phyloP scores from a whole-genome alignment of 2,113 vertebrate species.

The Serilophus lunatus region DNA sequence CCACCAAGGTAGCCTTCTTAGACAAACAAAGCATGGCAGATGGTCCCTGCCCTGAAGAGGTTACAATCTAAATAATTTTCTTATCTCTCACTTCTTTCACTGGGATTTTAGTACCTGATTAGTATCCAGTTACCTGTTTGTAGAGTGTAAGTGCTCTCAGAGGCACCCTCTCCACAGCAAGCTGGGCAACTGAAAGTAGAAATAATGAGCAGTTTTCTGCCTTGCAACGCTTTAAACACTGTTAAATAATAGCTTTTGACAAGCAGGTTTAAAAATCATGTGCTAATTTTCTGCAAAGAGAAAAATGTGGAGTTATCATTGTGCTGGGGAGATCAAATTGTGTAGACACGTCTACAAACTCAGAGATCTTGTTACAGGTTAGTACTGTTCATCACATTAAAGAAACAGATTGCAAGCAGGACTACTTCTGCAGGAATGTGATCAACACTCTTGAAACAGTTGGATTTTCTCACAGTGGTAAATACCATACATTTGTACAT shows the following conservation, averaged over 20 bases:
- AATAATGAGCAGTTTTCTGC: not conserved
- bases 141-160: not conserved
- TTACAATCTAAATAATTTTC: not conserved
- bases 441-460: not conserved
- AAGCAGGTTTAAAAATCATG: not conserved
- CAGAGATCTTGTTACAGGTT: not conserved
- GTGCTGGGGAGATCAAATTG: not conserved
- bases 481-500: not conserved
- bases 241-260: not conserved
- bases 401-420: not conserved
- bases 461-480: not conserved
- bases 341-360: not conserved
- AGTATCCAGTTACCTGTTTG: not conserved
- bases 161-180: not conserved
- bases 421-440: not conserved
- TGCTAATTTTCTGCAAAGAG: not conserved
- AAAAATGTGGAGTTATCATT: not conserved
- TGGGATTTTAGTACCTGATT: not conserved
- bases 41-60: not conserved
- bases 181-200: not conserved
- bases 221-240: not conserved
- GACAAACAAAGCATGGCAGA: not conserved
- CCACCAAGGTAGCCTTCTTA: not conserved
- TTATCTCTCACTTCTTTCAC: not conserved
- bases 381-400: not conserved